These are phyloP conservation scores for Tachina fera DNA, from an alignment of 2,888 invertebrate genomes.

Conservation along the genomic window DNA sequence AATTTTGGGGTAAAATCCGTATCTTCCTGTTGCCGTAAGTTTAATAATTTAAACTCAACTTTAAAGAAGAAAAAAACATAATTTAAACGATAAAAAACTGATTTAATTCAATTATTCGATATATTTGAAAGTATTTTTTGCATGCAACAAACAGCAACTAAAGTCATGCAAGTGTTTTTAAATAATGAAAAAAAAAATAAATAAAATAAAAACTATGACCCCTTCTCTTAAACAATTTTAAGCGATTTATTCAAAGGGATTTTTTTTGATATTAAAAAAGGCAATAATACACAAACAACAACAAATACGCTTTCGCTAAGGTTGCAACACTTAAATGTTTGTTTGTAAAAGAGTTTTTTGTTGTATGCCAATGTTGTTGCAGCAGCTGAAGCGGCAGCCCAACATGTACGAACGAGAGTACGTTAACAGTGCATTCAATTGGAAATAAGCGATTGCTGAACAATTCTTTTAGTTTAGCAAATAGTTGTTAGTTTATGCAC, in stretches of 20 bases:
- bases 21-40: too few species aligned
- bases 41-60: too few species aligned
- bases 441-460: conserved; percentile 70
- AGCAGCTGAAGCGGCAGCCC: neutral
- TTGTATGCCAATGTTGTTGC: conserved; percentile 49
- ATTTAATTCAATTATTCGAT: too few species aligned
- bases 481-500: conserved; percentile 36
- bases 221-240: conserved; percentile 26
- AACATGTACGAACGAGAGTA: conserved; percentile 12
- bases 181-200: too few species aligned
- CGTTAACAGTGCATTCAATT: conserved; percentile 69
- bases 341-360: conserved; percentile 58
- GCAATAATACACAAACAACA: conserved; percentile 6
- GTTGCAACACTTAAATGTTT: conserved; percentile 64
- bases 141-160: neutral
- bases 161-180: conserved; percentile 13
- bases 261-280: conserved; percentile 32
- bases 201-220: conserved; percentile 23
- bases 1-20: too few species aligned
- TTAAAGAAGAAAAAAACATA: too few species aligned
- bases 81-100: too few species aligned
- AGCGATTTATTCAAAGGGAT: conserved; percentile 46
- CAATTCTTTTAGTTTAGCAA: conserved; percentile 60
- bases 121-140: neutral
- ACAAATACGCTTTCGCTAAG: conserved; percentile 65